Conservation (phyloP, 2,888 invertebrate genomes). For the Platycheirus albimanus region DNA sequence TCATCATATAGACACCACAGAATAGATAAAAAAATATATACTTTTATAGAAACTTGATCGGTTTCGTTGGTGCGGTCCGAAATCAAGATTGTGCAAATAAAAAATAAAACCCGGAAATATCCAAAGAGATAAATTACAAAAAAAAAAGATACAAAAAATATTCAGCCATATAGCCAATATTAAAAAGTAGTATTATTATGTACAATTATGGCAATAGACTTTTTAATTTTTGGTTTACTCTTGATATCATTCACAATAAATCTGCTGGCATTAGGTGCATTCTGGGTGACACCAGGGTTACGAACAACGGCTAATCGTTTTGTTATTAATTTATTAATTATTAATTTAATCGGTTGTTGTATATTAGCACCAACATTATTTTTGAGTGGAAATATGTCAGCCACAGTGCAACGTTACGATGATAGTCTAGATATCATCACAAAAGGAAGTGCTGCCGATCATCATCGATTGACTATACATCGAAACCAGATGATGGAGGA, state of each 20-base stretch:
- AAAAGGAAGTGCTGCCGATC: slow-evolving; percentile 76
- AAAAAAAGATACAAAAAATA: slow-evolving; percentile 6
- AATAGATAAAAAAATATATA: slow-evolving; percentile 45
- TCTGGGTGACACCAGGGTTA: slow-evolving; percentile 83
- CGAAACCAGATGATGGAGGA: slow-evolving; percentile 78
- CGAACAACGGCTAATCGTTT: slow-evolving; percentile 83
- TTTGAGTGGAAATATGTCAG: slow-evolving; percentile 75
- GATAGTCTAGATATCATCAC: slow-evolving; percentile 80
- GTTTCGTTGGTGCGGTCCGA: slow-evolving; percentile 40
- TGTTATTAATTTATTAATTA: slow-evolving; percentile 82
- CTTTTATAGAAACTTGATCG: slow-evolving; percentile 45
- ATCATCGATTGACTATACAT: slow-evolving; percentile 78
- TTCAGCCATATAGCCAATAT: slow-evolving; percentile 47
- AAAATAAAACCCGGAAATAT: slow-evolving; percentile 32
- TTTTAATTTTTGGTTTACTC: slow-evolving; percentile 82
- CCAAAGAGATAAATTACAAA: slow-evolving; percentile 27
- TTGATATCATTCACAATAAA: slow-evolving; percentile 82
- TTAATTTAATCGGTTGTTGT: slow-evolving; percentile 82
- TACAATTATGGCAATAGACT: slow-evolving; percentile 82
- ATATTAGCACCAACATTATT: slow-evolving; percentile 81
- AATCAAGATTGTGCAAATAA: slow-evolving; percentile 53
- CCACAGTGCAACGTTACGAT: slow-evolving; percentile 69
- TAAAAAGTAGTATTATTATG: slow-evolving; percentile 76
- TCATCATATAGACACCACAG: slow-evolving; percentile 29
- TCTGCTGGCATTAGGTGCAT: slow-evolving; percentile 82